Base-by-base conservation (phyloP, 2,888 invertebrate genomes). In the Melieria picta region DNA sequence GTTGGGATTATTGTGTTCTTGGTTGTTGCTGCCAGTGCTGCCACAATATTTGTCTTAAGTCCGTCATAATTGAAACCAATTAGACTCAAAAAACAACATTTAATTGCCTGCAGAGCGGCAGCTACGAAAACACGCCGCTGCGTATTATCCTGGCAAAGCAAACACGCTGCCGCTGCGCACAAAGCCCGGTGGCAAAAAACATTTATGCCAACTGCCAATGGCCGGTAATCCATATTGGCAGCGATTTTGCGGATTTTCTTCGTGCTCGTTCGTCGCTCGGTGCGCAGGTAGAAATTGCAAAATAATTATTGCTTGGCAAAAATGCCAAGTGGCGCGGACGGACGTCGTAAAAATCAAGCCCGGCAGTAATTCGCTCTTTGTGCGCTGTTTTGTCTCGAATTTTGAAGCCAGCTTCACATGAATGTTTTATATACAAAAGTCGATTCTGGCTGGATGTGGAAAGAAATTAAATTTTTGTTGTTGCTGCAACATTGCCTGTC, bases 71-170 rank as follows among this genome's bases (percentile, higher is more conserved):
- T 72, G 83, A 82, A 82, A 82, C 77, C 83, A 83, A 82, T 82
- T 82, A 83, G 82, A 79, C 74, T 76, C 69, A 73, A 77, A 79
- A 79, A 81, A 82, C 80, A 82, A 80, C 80, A 77, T 81, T 81
- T 81, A 82, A 82, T 82, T 83, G 82, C 80, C 77, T 79, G 78
- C 75, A 69, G 63, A 73, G 68, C 65, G 70, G 60, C 68, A 69
- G 72, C 72, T 68, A 65, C 47, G 43, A 63, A 73, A 73, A 73
- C 48, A 62, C 62, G 62, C 69, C 61, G 9, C 10, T 61, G 61
- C 47, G 46, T 71, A 71, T 75, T 75, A 66, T 75, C 66, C 71
- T 60, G 45, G 47, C 46, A 72, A 69, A 69, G 69, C 57, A 75
- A 75, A 72, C 72, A 52, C 52, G 63, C 56, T n/a, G 47, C n/a